Conservation (phyloP, 2,888 invertebrate species). For the Tetragnatha montana region DNA sequence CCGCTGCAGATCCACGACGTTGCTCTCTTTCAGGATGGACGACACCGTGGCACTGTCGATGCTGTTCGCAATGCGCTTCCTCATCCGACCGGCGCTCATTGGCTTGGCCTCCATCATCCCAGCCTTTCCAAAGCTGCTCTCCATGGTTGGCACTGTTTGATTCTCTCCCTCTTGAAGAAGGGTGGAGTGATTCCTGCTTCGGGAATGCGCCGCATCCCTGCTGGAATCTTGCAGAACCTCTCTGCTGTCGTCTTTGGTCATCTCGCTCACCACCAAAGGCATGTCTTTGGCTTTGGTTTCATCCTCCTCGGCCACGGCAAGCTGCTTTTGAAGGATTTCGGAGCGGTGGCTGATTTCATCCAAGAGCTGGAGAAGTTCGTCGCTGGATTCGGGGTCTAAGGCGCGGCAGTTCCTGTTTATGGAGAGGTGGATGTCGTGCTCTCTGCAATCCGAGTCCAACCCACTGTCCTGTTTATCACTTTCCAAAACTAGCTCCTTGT, state of each 20-base stretch:
- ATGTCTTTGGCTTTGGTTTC: background rate
- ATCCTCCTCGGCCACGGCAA: slow-evolving; percentile 44
- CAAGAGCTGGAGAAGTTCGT: slow-evolving; percentile 60
- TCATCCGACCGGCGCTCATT: slow-evolving; percentile 3
- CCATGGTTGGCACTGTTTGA: slow-evolving; percentile 19
- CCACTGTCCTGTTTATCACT: slow-evolving; percentile 71
- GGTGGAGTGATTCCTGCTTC: background rate
- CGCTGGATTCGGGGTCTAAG: slow-evolving; percentile 37
- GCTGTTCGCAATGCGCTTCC: slow-evolving; percentile 32
- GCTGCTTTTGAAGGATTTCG: slow-evolving; percentile 60
- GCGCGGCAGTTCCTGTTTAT: slow-evolving; percentile 22
- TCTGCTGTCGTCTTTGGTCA: background rate
- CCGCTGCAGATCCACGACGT: slow-evolving; percentile 73
- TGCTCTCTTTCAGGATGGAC: slow-evolving; percentile 72
- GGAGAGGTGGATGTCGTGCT: slow-evolving; percentile 49
- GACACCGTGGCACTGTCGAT: slow-evolving; percentile 61
- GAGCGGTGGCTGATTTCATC: slow-evolving; percentile 63
- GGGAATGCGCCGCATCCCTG: background rate
- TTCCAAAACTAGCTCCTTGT: slow-evolving; percentile 57
- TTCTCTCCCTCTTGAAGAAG: too few relatives aligned
- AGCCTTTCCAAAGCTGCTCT: slow-evolving; percentile 5
- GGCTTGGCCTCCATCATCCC: slow-evolving; percentile 30
- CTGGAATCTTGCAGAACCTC: slow-evolving; percentile 2
- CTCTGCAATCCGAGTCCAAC: slow-evolving; percentile 69
- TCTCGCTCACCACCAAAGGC: background rate